phyloP scores from a whole-genome alignment of 1,140 invertebrate species.

The Hyposmocoma kahamanoa region DNA sequence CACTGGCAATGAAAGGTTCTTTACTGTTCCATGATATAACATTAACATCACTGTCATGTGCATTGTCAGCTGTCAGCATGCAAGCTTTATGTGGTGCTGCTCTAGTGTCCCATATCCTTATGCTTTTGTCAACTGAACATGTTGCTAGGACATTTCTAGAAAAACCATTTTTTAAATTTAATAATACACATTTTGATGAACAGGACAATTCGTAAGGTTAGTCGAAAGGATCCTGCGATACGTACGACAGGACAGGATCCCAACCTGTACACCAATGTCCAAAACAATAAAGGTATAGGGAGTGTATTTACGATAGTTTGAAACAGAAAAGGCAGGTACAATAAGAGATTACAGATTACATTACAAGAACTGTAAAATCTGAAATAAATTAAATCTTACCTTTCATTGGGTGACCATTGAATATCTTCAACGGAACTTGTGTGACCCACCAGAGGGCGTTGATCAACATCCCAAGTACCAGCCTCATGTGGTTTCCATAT shows the following conservation, averaged over 20 bases:
- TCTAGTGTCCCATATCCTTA: slow-evolving; percentile 93
- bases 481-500: slow-evolving; percentile 89
- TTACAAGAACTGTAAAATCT: no score
- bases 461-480: slow-evolving; percentile 90
- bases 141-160: slow-evolving; percentile 90
- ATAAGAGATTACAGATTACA: no score
- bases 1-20: slow-evolving; percentile 93
- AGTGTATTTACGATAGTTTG: no score
- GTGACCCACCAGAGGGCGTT: slow-evolving; percentile 90
- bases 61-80: slow-evolving; percentile 90
- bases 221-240: no score
- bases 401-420: slow-evolving; percentile 98
- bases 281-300: no score
- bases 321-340: no score
- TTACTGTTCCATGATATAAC: slow-evolving; percentile 97
- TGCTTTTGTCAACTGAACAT: slow-evolving; percentile 95
- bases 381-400: slow-evolving; percentile 41
- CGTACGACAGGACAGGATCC: no score
- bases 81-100: slow-evolving; percentile 89
- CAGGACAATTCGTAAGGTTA: no score
- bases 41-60: slow-evolving; percentile 96
- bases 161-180: no score
- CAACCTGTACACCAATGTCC: no score
- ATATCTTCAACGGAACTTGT: slow-evolving; percentile 97
- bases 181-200: no score